Evolutionary conservation across 2,113 vertebrate species (phyloP).

Genomic region (Bujurquina vittata): DNA sequence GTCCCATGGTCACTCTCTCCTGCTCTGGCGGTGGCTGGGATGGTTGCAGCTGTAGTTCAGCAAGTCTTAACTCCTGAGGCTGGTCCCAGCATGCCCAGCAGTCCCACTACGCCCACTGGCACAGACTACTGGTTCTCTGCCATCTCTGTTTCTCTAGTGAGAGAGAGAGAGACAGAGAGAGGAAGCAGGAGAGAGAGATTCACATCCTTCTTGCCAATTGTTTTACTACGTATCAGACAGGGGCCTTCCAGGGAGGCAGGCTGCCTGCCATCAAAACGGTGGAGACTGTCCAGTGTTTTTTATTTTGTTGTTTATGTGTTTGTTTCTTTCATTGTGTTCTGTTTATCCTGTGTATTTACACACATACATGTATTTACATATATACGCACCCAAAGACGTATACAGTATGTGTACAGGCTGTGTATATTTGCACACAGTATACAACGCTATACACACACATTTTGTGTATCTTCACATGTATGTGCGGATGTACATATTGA

Average conservation of each 20-base stretch:
- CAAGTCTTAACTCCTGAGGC: constrained; percentile 69
- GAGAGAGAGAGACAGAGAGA: constrained; percentile 11
- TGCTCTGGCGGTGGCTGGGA: constrained; percentile 34
- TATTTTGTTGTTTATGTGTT: constrained; percentile 49
- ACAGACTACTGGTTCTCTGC: constrained; percentile 60
- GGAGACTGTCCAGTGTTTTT: constrained; percentile 59
- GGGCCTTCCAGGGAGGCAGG: constrained; percentile 57
- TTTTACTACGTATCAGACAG: constrained; percentile 58
- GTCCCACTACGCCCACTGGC: constrained; percentile 65
- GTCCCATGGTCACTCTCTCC: constrained; percentile 35
- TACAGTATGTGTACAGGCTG: not conserved
- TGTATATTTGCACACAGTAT: constrained; percentile 1
- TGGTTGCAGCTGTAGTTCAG: constrained; percentile 75
- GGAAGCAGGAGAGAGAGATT: constrained; percentile 34
- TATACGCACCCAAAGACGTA: not conserved
- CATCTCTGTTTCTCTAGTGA: constrained; percentile 34
- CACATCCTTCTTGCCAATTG: constrained; percentile 65
- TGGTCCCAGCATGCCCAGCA: constrained; percentile 69
- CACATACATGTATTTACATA: not conserved
- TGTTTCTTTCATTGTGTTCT: constrained; percentile 17
- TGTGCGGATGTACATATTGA: not conserved
- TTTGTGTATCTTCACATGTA: not conserved
- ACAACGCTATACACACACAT: not conserved
- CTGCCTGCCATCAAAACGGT: constrained; percentile 52
- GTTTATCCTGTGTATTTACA: constrained; percentile 21